Conservation (phyloP, 1,140 invertebrate species). For the Calliphora vicina region DNA sequence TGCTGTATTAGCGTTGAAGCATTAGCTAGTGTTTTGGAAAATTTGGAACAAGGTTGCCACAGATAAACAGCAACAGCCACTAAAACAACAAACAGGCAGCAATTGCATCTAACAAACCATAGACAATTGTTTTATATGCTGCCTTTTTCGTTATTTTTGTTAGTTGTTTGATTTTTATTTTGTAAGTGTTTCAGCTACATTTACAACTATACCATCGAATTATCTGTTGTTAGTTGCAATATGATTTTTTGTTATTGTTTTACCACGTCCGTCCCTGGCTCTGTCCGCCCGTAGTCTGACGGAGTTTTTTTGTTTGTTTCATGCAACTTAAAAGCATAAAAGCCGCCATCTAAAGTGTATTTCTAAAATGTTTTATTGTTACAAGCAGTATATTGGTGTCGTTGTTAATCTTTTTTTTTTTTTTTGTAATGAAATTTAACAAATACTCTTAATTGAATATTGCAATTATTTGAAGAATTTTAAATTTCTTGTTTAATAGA, state of each 20-base stretch:
- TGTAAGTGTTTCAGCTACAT: not conserved
- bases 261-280: not conserved
- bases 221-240: not conserved
- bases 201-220: not conserved
- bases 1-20: not conserved
- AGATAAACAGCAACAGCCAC: not conserved
- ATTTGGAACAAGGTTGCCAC: slow-evolving; percentile 12
- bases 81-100: not conserved
- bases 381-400: not conserved
- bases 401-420: not conserved
- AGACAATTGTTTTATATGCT: slow-evolving; percentile 3
- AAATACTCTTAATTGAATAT: too few species aligned
- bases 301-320: not conserved
- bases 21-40: slow-evolving; percentile 13
- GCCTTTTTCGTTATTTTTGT: not conserved
- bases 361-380: not conserved
- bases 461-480: not conserved
- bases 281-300: not conserved
- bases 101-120: slow-evolving; percentile 15
- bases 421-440: not conserved
- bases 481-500: not conserved
- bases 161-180: not conserved
- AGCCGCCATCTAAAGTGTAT: not conserved
- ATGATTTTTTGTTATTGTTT: not conserved
- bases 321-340: not conserved